phyloP scores from a whole-genome alignment of 2,113 vertebrate genomes.

The Motacilla tschutschensis region DNA sequence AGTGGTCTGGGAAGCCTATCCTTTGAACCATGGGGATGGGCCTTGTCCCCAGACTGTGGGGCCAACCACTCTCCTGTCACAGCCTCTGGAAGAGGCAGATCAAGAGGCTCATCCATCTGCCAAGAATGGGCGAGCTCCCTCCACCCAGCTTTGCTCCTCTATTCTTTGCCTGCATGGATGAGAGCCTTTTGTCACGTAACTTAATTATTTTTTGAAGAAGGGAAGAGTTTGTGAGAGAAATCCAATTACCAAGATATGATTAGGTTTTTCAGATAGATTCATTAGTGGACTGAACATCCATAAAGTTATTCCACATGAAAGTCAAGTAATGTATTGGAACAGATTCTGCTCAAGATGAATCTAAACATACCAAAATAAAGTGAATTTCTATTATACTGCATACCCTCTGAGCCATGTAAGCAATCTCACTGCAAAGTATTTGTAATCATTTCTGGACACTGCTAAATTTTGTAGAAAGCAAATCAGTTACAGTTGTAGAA shows the following conservation, averaged over 20 bases:
- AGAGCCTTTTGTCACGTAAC: neutral
- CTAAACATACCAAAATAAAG: neutral
- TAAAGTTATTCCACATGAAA: neutral
- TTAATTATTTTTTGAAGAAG: neutral
- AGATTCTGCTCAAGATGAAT: neutral
- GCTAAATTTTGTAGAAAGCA: slow-evolving; percentile 54
- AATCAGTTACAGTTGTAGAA: slow-evolving; percentile 58
- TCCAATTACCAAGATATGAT: neutral
- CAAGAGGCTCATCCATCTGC: neutral
- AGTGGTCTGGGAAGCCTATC: neutral
- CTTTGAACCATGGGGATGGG: rapidly evolving
- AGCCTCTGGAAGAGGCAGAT: neutral
- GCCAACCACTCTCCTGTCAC: neutral
- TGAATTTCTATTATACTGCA: slow-evolving; percentile 41
- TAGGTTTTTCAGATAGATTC: neutral
- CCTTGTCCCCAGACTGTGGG: neutral
- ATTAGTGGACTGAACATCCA: neutral
- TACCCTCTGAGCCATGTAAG: slow-evolving; percentile 31
- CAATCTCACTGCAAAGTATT: slow-evolving; percentile 51
- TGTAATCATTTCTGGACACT: slow-evolving; percentile 50
- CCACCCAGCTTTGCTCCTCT: neutral
- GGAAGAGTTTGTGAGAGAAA: neutral
- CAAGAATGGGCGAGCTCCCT: neutral
- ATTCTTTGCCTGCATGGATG: neutral
- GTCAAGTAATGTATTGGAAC: neutral